phyloP scores from a whole-genome alignment of 1,140 invertebrate species.

The Drosophila funebris region DNA sequence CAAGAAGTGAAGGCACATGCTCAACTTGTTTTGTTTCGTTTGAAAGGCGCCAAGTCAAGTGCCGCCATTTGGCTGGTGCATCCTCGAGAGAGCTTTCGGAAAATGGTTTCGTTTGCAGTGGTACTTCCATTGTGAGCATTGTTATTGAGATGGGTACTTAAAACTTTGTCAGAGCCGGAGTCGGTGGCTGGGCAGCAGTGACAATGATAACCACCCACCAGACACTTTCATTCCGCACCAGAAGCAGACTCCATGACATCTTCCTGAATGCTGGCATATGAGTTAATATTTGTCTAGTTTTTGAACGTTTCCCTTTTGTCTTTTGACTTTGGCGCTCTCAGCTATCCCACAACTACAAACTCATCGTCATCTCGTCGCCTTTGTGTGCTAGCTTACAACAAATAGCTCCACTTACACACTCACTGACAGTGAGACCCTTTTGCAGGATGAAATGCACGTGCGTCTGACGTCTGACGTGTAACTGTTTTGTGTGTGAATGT shows the following conservation, averaged over 20 bases:
- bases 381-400: conserved; percentile 38
- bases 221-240: not conserved
- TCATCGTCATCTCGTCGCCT: conserved; percentile 27
- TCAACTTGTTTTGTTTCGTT: not conserved
- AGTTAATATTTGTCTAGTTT: conserved; percentile 82
- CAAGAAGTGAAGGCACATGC: not conserved
- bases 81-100: conserved; percentile 22
- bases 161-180: not conserved
- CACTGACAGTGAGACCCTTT: conserved; percentile 58
- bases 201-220: conserved; percentile 2
- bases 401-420: conserved; percentile 72
- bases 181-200: not conserved
- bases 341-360: conserved; percentile 25
- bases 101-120: conserved; percentile 23
- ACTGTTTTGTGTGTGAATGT: conserved; percentile 6
- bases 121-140: conserved; percentile 27
- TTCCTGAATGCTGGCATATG: conserved; percentile 42
- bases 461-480: not conserved
- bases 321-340: conserved; percentile 40
- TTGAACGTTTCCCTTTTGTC: conserved; percentile 70
- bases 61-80: conserved; percentile 12
- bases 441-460: conserved; percentile 54
- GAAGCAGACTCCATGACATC: not conserved
- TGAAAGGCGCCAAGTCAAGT: conserved; percentile 1
- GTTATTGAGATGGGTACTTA: conserved; percentile 9